Conservation (phyloP, 2,888 invertebrate species). For the Liodrosophila aerea region DNA sequence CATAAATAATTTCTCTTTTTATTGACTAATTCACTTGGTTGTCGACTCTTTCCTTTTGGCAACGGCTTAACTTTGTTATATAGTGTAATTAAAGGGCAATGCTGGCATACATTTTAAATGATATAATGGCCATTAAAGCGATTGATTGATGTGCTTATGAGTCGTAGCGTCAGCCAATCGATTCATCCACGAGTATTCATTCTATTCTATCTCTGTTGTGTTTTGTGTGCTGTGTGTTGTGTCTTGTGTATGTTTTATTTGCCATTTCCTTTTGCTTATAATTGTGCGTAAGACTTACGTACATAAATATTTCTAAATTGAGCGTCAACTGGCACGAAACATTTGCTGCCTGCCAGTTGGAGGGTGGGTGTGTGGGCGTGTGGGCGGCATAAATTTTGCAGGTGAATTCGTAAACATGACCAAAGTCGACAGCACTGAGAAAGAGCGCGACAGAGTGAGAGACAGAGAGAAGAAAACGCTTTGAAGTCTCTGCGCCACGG, state of each 20-base stretch:
- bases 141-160: slow-evolving; percentile 50
- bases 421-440: background rate
- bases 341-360: slow-evolving; percentile 42
- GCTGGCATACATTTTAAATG: slow-evolving; percentile 15
- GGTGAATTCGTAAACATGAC: slow-evolving; percentile 11
- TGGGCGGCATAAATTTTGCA: slow-evolving; percentile 36
- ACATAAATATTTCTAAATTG: slow-evolving; percentile 49
- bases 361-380: background rate
- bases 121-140: slow-evolving; percentile 31
- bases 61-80: slow-evolving; percentile 6
- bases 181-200: background rate
- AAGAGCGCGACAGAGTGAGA: slow-evolving; percentile 9
- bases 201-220: background rate
- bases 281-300: slow-evolving; percentile 42
- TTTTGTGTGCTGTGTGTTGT: background rate
- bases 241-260: background rate
- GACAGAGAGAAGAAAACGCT: slow-evolving; percentile 31
- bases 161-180: slow-evolving; percentile 4
- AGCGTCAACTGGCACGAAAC: slow-evolving; percentile 54
- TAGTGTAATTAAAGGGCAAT: slow-evolving; percentile 33
- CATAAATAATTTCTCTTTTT: background rate
- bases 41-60: background rate
- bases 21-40: background rate
- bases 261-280: slow-evolving; percentile 13
- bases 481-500: slow-evolving; percentile 40